These are phyloP conservation scores for Natrix natrix DNA, from an alignment of 2,797 vertebrate species.

Conservation along the genomic window DNA sequence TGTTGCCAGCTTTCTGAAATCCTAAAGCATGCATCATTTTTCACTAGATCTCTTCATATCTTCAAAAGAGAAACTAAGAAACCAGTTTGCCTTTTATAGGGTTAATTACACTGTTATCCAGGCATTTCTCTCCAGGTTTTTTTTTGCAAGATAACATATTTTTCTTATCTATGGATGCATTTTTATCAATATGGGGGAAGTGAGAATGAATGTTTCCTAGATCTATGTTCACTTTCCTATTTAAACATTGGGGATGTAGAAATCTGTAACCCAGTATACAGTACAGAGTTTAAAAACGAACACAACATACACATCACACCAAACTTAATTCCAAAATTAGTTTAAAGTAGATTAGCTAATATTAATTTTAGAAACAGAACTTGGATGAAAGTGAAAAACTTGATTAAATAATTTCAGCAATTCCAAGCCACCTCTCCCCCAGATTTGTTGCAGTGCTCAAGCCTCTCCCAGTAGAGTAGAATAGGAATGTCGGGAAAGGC, in stretches of 20 bases:
- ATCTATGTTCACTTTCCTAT: slow-evolving; percentile 47
- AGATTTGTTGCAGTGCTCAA: background rate
- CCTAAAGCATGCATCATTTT: slow-evolving; percentile 99
- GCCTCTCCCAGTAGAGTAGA: background rate
- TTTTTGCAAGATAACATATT: slow-evolving; percentile 75
- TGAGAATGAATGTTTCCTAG: slow-evolving; percentile 58
- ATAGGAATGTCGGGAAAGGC: background rate
- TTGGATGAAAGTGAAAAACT: background rate
- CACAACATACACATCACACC: background rate
- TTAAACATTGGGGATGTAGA: slow-evolving; percentile 20
- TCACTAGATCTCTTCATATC: slow-evolving; percentile 93
- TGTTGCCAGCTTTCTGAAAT: slow-evolving; percentile 89
- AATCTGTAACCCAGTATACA: slow-evolving; percentile 15
- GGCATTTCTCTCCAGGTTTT: slow-evolving; percentile 87
- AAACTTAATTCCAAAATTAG: background rate
- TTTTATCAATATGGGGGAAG: slow-evolving; percentile 68
- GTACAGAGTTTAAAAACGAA: background rate
- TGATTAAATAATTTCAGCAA: background rate
- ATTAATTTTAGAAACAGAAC: background rate
- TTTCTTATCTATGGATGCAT: slow-evolving; percentile 72
- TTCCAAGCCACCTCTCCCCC: background rate
- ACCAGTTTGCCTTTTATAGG: slow-evolving; percentile 88
- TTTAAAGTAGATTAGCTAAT: background rate
- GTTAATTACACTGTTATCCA: slow-evolving; percentile 95
- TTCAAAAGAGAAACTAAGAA: slow-evolving; percentile 93